Percentiles rank a stretch among this genome's conserved stretches.
Conservation (phyloP, 2,797 vertebrate genomes). For the Sylvia borin region DNA sequence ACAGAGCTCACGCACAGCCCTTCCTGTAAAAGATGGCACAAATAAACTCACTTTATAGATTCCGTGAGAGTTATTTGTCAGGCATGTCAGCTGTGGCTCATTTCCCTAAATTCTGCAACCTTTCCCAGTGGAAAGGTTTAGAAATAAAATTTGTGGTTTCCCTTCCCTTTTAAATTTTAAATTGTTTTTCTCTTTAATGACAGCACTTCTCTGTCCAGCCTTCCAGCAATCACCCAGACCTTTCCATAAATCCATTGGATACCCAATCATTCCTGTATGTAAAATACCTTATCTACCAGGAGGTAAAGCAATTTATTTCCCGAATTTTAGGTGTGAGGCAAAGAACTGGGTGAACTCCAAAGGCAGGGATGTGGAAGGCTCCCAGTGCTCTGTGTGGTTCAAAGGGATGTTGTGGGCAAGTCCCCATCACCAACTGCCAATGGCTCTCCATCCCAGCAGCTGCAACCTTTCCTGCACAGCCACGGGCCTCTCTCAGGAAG, state of each 20-base stretch:
- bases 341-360: neutral
- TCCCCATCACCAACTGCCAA: neutral
- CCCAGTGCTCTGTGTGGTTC: neutral
- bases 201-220: neutral
- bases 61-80: conserved; percentile 35
- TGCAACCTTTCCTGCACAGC: conserved; percentile 22
- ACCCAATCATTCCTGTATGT: neutral
- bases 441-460: conserved; percentile 21
- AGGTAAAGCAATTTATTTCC: neutral
- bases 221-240: neutral
- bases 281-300: neutral
- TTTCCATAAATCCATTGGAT: neutral
- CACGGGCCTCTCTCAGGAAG: neutral
- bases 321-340: neutral
- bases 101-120: conserved; percentile 36
- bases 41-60: conserved; percentile 39
- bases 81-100: conserved; percentile 48
- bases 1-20: neutral
- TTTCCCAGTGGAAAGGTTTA: conserved; percentile 25
- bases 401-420: neutral
- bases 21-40: conserved; percentile 55
- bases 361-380: neutral
- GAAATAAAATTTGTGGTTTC: conserved; percentile 16
- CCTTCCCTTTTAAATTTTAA: neutral
- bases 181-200: neutral